Percentiles rank a stretch among this genome's conserved stretches.
phyloP scores from a whole-genome alignment of 2,797 vertebrate species.

The Trachops cirrhosus region DNA sequence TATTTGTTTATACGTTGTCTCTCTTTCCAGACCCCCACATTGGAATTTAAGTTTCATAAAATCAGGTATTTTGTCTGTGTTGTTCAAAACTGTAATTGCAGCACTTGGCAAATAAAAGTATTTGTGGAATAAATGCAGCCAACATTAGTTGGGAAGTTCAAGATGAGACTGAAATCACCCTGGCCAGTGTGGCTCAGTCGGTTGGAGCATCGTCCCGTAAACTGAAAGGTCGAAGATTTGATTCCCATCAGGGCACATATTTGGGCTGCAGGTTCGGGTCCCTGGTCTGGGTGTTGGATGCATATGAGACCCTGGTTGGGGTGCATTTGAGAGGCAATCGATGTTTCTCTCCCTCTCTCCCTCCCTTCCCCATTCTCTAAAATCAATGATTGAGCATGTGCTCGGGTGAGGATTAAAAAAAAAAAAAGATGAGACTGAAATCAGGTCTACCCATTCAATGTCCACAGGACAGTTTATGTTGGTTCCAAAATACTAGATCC shows the following conservation, averaged over 20 bases:
- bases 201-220: neutral
- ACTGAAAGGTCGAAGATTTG: neutral
- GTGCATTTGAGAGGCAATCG: neutral
- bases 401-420: neutral
- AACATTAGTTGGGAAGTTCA: neutral
- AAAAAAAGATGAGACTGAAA: neutral
- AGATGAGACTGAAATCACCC: neutral
- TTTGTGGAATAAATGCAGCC: neutral
- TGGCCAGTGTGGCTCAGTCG: neutral
- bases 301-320: neutral
- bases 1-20: neutral
- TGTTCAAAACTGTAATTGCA: neutral
- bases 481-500: neutral
- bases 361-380: neutral
- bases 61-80: neutral
- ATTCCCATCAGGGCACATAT: neutral
- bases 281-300: neutral
- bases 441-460: neutral
- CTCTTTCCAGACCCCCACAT: neutral
- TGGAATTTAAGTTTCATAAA: constrained; percentile 1
- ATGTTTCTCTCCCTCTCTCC: neutral
- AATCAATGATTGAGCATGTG: neutral
- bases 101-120: neutral
- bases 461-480: neutral
- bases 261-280: neutral